These are phyloP conservation scores for Nebria brevicollis DNA, from an alignment of 2,888 invertebrate species.

Conservation along the genomic window DNA sequence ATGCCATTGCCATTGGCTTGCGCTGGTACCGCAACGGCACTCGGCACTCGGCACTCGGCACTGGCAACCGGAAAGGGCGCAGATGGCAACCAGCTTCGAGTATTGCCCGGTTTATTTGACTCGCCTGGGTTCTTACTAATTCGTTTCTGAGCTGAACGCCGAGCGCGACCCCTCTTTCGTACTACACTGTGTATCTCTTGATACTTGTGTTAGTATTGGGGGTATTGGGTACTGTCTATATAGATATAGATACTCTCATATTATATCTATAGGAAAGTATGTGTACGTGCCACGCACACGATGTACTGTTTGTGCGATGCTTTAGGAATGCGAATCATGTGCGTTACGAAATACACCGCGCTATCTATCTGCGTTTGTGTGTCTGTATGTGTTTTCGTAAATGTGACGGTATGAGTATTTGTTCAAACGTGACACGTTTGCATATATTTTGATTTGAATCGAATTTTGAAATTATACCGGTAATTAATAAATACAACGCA, in stretches of 20 bases:
- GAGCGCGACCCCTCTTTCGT: background rate
- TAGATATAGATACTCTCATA: slow-evolving; percentile 9
- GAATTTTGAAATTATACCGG: background rate
- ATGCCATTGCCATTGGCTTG: slow-evolving; percentile 17
- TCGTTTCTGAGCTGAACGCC: slow-evolving; percentile 27
- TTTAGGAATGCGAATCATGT: background rate
- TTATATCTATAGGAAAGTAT: slow-evolving; percentile 2
- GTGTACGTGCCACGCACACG: slow-evolving; percentile 38
- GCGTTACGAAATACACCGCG: background rate
- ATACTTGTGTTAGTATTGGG: slow-evolving; percentile 12
- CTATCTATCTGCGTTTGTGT: background rate
- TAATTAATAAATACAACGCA: background rate
- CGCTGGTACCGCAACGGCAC: slow-evolving; percentile 7
- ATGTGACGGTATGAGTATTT: background rate
- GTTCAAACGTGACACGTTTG: background rate
- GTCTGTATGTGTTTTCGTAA: background rate
- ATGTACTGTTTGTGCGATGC: slow-evolving; percentile 10
- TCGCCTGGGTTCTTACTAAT: slow-evolving; percentile 32
- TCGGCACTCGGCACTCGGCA: background rate
- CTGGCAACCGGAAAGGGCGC: slow-evolving; percentile 38
- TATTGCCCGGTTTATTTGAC: slow-evolving; percentile 45
- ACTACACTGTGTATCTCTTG: slow-evolving; percentile 3
- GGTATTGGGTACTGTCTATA: slow-evolving; percentile 8
- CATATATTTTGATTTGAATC: background rate
- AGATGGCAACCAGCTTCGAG: slow-evolving; percentile 43